Evolutionary conservation across 2,797 vertebrate species (phyloP).

Genomic region (Poecilia wingei): DNA sequence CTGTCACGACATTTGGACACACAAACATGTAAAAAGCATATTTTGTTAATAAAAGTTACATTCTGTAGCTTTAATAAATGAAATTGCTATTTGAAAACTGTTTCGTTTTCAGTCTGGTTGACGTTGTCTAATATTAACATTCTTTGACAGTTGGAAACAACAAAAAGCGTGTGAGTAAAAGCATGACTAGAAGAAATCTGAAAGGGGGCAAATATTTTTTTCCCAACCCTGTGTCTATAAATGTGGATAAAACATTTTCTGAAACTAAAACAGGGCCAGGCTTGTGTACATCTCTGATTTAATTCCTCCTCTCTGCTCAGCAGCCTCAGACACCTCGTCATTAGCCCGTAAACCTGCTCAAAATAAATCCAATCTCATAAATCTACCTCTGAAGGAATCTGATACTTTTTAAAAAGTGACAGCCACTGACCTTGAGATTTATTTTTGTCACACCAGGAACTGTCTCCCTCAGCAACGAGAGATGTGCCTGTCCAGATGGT

Average conservation of each 20-base stretch:
- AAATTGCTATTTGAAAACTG: background rate
- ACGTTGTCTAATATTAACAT: background rate
- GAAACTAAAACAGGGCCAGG: constrained; percentile 9
- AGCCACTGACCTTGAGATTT: constrained; percentile 85
- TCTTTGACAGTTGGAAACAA: background rate
- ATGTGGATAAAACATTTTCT: constrained; percentile 6
- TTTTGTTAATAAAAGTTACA: background rate
- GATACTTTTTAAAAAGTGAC: constrained; percentile 80
- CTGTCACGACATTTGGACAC: too few relatives aligned
- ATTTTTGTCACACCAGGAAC: constrained; percentile 83
- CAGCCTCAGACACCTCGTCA: constrained; percentile 57
- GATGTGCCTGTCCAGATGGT: constrained; percentile 85
- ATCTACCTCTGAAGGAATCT: constrained; percentile 74
- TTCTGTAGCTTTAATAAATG: background rate
- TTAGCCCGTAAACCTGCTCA: constrained; percentile 74
- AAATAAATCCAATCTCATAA: constrained; percentile 78
- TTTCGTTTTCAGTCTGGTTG: background rate
- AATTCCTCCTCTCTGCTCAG: constrained; percentile 59
- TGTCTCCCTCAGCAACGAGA: constrained; percentile 81
- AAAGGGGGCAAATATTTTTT: background rate
- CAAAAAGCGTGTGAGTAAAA: background rate
- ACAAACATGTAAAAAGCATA: background rate
- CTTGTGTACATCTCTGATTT: constrained; percentile 50
- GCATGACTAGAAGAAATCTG: background rate
- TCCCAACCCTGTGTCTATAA: background rate